phyloP scores from a whole-genome alignment of 2,888 invertebrate species.

The Lissocephala sabroskyi region DNA sequence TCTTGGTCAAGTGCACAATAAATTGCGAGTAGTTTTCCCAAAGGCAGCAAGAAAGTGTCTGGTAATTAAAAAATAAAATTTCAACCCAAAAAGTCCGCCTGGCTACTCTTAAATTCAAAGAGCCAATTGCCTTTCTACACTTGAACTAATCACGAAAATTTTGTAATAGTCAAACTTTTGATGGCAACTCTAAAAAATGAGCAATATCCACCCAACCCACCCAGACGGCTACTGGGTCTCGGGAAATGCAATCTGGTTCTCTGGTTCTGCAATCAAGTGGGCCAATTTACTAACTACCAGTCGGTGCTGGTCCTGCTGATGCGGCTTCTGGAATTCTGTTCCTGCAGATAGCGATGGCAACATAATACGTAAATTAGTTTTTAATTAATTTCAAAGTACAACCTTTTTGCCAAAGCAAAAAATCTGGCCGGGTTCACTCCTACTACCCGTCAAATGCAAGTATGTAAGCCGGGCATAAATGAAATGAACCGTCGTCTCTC shows the following conservation, averaged over 20 bases:
- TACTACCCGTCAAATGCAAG: conserved; percentile 1
- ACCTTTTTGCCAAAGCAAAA: conserved; percentile 8
- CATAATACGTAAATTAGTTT: conserved; percentile 37
- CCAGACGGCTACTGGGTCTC: background rate
- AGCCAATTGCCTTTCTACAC: conserved; percentile 19
- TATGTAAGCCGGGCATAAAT: background rate
- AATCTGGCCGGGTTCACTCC: background rate
- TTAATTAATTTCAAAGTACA: conserved; percentile 33
- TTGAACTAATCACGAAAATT: conserved; percentile 35
- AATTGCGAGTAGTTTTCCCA: conserved; percentile 39
- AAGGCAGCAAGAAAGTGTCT: too few species aligned
- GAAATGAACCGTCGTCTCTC: background rate
- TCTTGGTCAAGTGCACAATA: conserved; percentile 56
- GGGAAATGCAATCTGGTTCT: conserved; percentile 3
- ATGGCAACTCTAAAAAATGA: conserved; percentile 18
- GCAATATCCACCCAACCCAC: background rate
- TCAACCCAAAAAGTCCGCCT: conserved; percentile 9
- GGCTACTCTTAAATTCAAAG: conserved; percentile 19
- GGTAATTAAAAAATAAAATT: conserved; percentile 56
- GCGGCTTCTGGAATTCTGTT: background rate
- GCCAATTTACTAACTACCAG: conserved; percentile 21
- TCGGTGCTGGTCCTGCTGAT: too few species aligned
- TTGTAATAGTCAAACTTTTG: conserved; percentile 16
- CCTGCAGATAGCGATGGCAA: conserved; percentile 17
- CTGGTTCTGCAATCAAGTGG: conserved; percentile 24